Evolutionary conservation across 2,797 vertebrate species (phyloP), one percentile per base, ranked within the genome.

Genomic region (Sebastes minor): DNA sequence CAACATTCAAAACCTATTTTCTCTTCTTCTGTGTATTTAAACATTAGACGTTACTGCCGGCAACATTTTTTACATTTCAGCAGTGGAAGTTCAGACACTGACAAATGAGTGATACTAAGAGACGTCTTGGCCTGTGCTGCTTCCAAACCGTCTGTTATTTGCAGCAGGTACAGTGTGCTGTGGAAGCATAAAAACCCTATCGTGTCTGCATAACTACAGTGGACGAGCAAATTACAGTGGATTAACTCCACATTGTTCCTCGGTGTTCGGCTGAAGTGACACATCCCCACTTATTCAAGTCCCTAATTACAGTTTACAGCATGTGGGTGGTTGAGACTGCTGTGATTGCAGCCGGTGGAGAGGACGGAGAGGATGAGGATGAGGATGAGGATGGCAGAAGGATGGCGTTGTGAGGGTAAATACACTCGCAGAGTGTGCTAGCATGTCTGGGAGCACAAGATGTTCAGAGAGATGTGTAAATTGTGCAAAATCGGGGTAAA

Each of bases 271-370:
- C 80, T 89, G 76, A 79, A 89, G 72, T 83, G 89, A 89, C 88
- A 92, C 87, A 87, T 89, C 76, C 85, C 77, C 85, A 91, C 80
- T 90, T 93, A 89, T 89, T 92, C 89, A 85, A 88, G 90, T 89
- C 90, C 86, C 83, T 94, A 93, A 94, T 94, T 94, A 92, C 88
- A 93, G 88, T 93, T 94, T 92, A 91, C 88, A 84, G 80, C 80
- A 71, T 61, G 88, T 92, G 91, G 88, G 91, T 86, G 91, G 78
- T 71, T 78, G 83, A 88, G 72, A 74, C 82, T 80, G 59, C 76
- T 10, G 65, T 81, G 80, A 87, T 86, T 92, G 88, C 86, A 78
- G 79, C 76, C 32, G 3, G 68, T 57, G 72, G 74, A 59, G 69
- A 63, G 25, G 61, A 84, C 64, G 80, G 59, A 80, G 35, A 74